These are phyloP conservation scores for Ischnura elegans DNA, from an alignment of 2,888 invertebrate species.

Conservation along the genomic window DNA sequence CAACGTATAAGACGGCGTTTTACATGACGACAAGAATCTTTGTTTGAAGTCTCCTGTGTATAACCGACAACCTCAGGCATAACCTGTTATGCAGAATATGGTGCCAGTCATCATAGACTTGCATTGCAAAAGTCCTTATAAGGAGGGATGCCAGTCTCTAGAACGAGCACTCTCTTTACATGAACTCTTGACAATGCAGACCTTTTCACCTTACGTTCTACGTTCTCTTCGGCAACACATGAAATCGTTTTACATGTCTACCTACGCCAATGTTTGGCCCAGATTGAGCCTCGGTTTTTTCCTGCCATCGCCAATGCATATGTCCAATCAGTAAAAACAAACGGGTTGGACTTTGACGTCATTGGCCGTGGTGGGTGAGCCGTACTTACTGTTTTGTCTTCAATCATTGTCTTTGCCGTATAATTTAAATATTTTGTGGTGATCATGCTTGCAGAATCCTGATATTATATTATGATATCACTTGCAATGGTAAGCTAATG, in stretches of 20 bases:
- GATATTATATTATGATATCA: constrained; percentile 55
- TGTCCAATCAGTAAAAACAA: constrained; percentile 75
- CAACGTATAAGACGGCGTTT: constrained; percentile 29
- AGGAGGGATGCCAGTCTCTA: constrained; percentile 61
- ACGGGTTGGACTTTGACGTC: constrained; percentile 78
- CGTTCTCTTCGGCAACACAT: constrained; percentile 42
- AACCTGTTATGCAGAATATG: constrained; percentile 61
- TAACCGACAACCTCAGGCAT: constrained; percentile 54
- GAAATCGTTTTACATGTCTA: constrained; percentile 54
- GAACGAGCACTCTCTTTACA: constrained; percentile 67
- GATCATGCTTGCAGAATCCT: constrained; percentile 61
- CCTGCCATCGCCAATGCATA: constrained; percentile 76
- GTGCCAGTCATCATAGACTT: constrained; percentile 63
- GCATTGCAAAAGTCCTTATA: constrained; percentile 65
- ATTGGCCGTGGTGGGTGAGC: constrained; percentile 75
- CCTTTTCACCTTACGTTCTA: constrained; percentile 48
- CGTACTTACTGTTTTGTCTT: constrained; percentile 55
- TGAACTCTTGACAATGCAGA: constrained; percentile 66
- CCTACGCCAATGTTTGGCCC: constrained; percentile 49
- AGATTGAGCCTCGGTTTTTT: constrained; percentile 65
- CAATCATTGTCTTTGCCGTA: constrained; percentile 38
- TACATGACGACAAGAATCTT: background rate
- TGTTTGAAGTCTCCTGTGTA: constrained; percentile 53
- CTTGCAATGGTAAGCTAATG: constrained; percentile 54
- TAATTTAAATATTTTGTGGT: constrained; percentile 56